Evolutionary conservation across 1,140 invertebrate genomes (phyloP).

Genomic region (Dolichoris vasculosae): DNA sequence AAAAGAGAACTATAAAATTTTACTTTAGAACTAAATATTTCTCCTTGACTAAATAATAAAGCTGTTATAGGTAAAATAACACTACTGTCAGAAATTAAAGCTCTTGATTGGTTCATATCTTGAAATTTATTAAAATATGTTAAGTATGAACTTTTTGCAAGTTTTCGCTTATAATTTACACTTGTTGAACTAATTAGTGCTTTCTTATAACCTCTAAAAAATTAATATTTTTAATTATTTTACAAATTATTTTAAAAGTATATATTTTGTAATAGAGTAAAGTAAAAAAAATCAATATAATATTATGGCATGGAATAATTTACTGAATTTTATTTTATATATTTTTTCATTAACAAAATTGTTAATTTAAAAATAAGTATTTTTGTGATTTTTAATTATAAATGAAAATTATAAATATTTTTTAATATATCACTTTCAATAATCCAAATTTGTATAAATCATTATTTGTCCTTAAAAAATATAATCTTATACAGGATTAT

Average conservation of each 20-base stretch:
- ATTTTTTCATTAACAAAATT: no score
- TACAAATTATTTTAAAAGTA: no score
- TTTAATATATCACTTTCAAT: background rate
- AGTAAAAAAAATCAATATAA: no score
- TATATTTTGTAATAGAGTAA: no score
- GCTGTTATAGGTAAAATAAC: conserved; percentile 75
- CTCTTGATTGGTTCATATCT: conserved; percentile 68
- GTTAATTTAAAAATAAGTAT: background rate
- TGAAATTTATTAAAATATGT: conserved; percentile 72
- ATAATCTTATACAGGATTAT: conserved; percentile 15
- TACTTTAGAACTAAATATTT: conserved; percentile 59
- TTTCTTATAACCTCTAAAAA: conserved; percentile 70
- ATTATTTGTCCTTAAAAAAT: conserved; percentile 8
- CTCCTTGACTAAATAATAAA: conserved; percentile 72
- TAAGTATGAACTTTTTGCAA: conserved; percentile 66
- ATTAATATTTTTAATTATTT: conserved; percentile 37
- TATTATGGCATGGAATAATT: no score
- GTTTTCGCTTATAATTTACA: conserved; percentile 75
- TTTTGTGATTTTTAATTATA: no score
- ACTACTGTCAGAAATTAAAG: conserved; percentile 74
- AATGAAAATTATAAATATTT: background rate
- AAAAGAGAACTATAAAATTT: background rate
- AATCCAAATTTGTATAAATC: background rate
- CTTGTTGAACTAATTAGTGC: conserved; percentile 75
- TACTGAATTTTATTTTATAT: no score